Base-by-base conservation (phyloP, 2,797 vertebrate species). In the Hipposideros larvatus region DNA sequence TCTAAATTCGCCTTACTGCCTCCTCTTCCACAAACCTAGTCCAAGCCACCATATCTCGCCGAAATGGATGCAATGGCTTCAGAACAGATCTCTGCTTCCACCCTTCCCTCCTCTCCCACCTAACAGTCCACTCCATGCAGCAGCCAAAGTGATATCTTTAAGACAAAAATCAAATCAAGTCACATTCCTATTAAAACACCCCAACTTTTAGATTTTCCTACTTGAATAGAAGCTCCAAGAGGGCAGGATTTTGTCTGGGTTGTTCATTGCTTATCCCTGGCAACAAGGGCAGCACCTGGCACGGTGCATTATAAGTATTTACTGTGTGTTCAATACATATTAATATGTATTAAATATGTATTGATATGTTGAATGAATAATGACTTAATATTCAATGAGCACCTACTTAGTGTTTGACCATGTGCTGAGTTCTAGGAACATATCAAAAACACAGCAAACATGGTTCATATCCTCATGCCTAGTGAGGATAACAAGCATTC, bases 121-220 rank as follows among this genome's bases (percentile, higher is more conserved):
- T 77, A 59, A 86, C 7, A 90, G 4, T 26, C 4, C 22, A 93
- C 61, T 80, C 61, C 88, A 26, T 10, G 8, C n/a, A 87, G 51
- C 21, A 53, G 26, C 5, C 22, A 79, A 70, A 57, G 21, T 51
- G 28, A 19, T 46, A 75, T 46, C 77, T 85, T 85, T 63, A 70
- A 90, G 90, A 89, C 9, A 37, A 73, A 94, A 89, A 59, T 75
- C 73, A 84, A 9, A 91, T 66, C 37, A 88, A 34, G 11, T 43
- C 41, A 91, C 11, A 59, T 5, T 2, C 43, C 48, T 59, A 2
- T 80, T 90, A 87, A n/a, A 92, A 90, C 2, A 55, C 1, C 6
- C 48, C 21, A 21, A 31, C 24, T 91, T 96, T 87, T 57, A 68
- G 48, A 48, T 73, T 78, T 91, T 90, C 63, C 34, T 91, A 63